phyloP scores from a whole-genome alignment of 2,113 vertebrate genomes.

The Neolamprologus cancellatus region DNA sequence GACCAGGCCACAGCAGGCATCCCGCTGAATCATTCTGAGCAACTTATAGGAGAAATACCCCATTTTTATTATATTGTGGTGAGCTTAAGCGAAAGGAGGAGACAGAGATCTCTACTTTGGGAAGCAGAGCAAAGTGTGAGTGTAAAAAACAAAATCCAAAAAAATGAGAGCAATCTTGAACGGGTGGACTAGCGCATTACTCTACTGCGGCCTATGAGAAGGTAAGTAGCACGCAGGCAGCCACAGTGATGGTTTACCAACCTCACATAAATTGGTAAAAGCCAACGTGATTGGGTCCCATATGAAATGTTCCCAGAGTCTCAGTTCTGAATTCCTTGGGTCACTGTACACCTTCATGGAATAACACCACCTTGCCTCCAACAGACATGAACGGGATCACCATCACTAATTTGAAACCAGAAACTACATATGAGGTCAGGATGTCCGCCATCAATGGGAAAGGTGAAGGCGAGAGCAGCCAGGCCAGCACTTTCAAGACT shows the following conservation, averaged over 20 bases:
- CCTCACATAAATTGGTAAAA: neutral
- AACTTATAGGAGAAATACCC: neutral
- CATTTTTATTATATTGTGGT: neutral
- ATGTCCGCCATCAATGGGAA: conserved; percentile 94
- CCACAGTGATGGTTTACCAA: neutral
- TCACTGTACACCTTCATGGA: neutral
- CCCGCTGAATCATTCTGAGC: neutral
- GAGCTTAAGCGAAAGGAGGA: neutral
- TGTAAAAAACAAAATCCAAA: neutral
- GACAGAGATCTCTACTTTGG: neutral
- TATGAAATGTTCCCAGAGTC: neutral
- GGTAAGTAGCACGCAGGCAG: neutral
- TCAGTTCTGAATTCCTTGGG: neutral
- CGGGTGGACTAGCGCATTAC: neutral
- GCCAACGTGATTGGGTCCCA: too few relatives aligned
- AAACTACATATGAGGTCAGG: conserved; percentile 83
- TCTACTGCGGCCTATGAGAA: neutral
- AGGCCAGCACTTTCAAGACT: conserved; percentile 79
- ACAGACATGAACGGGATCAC: conserved; percentile 72
- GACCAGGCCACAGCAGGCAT: neutral
- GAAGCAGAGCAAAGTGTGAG: neutral
- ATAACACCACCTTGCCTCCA: neutral
- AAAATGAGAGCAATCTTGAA: neutral
- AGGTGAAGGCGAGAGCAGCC: conserved; percentile 85
- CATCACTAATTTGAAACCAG: conserved; percentile 83